Conservation (phyloP, 1,140 invertebrate genomes). For the Caenorhabditis remanei region DNA sequence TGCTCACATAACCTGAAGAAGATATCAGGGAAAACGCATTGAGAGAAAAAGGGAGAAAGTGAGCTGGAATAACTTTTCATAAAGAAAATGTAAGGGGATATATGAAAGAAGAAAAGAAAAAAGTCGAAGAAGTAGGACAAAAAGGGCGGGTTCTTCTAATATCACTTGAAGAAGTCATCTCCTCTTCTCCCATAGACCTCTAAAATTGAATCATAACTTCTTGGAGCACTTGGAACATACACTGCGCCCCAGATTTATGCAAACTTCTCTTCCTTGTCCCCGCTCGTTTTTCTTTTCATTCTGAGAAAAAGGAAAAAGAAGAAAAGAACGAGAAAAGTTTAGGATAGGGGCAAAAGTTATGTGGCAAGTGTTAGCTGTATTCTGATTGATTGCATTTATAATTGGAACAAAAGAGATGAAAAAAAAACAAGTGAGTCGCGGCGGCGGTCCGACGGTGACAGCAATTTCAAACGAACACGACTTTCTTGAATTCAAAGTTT, state of each 20-base stretch:
- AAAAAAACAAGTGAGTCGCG: neutral
- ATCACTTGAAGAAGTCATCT: conserved; percentile 35
- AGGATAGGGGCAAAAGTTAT: neutral
- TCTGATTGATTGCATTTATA: conserved; percentile 22
- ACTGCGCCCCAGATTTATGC: conserved; percentile 4
- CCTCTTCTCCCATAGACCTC: conserved; percentile 8
- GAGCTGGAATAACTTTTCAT: conserved; percentile 41
- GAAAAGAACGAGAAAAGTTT: neutral
- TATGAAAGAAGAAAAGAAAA: neutral
- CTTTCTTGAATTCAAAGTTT: neutral
- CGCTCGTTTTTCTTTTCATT: no score
- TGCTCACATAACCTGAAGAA: conserved; percentile 34
- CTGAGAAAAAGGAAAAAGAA: neutral
- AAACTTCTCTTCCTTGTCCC: conserved; percentile 1
- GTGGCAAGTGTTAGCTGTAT: neutral
- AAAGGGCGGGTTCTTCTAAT: conserved; percentile 21
- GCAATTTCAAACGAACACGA: neutral
- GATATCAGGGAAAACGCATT: conserved; percentile 11
- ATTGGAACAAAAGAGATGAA: neutral
- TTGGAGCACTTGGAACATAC: conserved; percentile 26
- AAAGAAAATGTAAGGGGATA: neutral
- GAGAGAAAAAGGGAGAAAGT: neutral
- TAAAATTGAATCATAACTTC: conserved; percentile 52
- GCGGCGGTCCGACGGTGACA: no score
- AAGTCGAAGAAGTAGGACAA: neutral